These are phyloP conservation scores for Linhomoeus sp. DNA, from an alignment of 2,888 invertebrate genomes.

Conservation along the genomic window DNA sequence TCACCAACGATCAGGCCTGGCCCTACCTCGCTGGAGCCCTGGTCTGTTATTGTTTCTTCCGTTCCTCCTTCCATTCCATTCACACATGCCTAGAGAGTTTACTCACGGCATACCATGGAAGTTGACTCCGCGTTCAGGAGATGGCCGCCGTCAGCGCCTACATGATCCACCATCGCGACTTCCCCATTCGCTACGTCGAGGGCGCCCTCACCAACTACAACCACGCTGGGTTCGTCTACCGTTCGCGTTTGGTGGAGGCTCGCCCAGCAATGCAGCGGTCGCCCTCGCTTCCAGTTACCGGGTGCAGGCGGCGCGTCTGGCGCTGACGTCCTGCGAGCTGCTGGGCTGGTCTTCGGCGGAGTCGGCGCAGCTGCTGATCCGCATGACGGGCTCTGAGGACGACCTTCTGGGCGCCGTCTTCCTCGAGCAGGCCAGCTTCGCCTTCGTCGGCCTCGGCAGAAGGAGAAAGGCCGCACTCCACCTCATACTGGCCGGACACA, in stretches of 20 bases:
- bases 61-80: too few relatives aligned
- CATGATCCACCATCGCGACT: slow-evolving; percentile 42
- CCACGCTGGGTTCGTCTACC: too few relatives aligned
- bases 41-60: background rate
- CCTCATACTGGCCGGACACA: slow-evolving; percentile 83
- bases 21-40: slow-evolving; percentile 50
- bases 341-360: too few relatives aligned
- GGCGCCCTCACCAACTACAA: slow-evolving; percentile 80
- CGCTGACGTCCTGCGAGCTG: background rate
- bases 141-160: slow-evolving; percentile 84
- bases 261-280: too few relatives aligned
- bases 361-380: background rate
- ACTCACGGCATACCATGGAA: too few relatives aligned
- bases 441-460: too few relatives aligned
- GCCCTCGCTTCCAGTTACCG: too few relatives aligned
- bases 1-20: slow-evolving; percentile 90
- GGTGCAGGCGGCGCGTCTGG: slow-evolving; percentile 51
- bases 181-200: slow-evolving; percentile 57
- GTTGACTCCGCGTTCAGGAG: slow-evolving; percentile 38
- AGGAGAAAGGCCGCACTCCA: slow-evolving; percentile 81
- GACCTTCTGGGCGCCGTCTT: slow-evolving; percentile 78
- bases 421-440: slow-evolving; percentile 81
- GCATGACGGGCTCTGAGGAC: slow-evolving; percentile 43
- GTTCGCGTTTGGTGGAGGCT: too few relatives aligned
- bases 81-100: too few relatives aligned